Conservation (phyloP, 2,888 invertebrate genomes). For the Himalopsyche anomala region DNA sequence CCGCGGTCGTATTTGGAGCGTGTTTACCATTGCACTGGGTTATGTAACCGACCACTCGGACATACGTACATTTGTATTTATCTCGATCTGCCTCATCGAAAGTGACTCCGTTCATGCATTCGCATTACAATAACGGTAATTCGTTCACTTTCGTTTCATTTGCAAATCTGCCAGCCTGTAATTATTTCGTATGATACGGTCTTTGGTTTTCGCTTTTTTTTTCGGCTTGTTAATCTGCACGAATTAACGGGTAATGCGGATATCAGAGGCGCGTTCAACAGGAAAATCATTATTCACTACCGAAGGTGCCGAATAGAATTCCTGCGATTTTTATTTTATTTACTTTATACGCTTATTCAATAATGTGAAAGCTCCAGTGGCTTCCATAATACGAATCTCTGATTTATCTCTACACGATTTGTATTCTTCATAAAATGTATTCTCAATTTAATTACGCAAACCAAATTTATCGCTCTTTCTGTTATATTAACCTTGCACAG, state of each 20-base stretch:
- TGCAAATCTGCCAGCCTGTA: background rate
- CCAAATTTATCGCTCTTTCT: too few species aligned
- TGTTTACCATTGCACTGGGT: background rate
- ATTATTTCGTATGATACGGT: slow-evolving; percentile 8
- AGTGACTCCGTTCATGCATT: slow-evolving; percentile 2
- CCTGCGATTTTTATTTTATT: too few species aligned
- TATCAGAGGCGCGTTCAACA: background rate
- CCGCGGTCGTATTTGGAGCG: slow-evolving; percentile 27
- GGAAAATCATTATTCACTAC: too few species aligned
- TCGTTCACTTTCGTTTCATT: slow-evolving; percentile 30
- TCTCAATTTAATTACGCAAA: too few species aligned
- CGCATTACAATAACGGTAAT: slow-evolving; percentile 17
- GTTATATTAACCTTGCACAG: too few species aligned
- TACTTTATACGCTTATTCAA: too few species aligned
- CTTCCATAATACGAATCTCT: too few species aligned
- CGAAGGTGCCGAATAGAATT: too few species aligned
- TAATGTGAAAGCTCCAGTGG: too few species aligned
- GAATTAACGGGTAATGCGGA: background rate
- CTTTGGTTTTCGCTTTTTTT: background rate
- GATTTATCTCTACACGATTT: too few species aligned
- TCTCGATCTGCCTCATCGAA: slow-evolving; percentile 1
- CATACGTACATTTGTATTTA: slow-evolving; percentile 15
- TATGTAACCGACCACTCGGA: slow-evolving; percentile 3
- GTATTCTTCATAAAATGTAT: too few species aligned
- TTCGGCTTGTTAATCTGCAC: background rate